Evolutionary conservation across 2,888 invertebrate species (phyloP).

Genomic region (Oscheius onirici): DNA sequence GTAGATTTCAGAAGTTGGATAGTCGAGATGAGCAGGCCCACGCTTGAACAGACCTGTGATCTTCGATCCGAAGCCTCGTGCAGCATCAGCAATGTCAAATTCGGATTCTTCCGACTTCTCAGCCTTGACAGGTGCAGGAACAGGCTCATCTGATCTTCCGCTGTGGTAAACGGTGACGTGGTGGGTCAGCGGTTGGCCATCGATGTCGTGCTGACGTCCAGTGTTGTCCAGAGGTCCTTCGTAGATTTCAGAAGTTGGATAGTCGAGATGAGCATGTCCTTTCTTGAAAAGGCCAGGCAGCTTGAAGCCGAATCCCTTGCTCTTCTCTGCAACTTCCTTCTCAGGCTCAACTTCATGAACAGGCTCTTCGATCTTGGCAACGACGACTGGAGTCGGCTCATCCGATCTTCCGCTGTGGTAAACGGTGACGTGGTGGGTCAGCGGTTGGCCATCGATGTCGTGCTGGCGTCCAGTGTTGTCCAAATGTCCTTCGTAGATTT

Average conservation of each 20-base stretch:
- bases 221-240: slow-evolving; percentile 42
- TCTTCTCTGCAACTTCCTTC: slow-evolving; percentile 37
- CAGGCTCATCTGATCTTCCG: slow-evolving; percentile 25
- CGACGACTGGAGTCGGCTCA: background rate
- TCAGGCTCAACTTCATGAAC: background rate
- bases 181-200: slow-evolving; percentile 42
- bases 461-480: slow-evolving; percentile 20
- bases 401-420: slow-evolving; percentile 42
- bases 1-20: slow-evolving; percentile 28
- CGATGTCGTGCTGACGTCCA: slow-evolving; percentile 36
- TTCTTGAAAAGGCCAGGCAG: slow-evolving; percentile 26
- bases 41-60: slow-evolving; percentile 44
- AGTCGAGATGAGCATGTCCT: slow-evolving; percentile 39
- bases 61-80: background rate
- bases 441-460: slow-evolving; percentile 38
- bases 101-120: background rate
- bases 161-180: slow-evolving; percentile 39
- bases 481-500: slow-evolving; percentile 40
- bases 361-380: slow-evolving; percentile 5
- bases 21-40: slow-evolving; percentile 40
- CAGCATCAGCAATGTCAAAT: background rate
- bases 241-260: slow-evolving; percentile 42
- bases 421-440: slow-evolving; percentile 39
- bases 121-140: background rate
- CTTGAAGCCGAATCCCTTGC: slow-evolving; percentile 24